Evolutionary conservation across 2,888 invertebrate species (phyloP).

Genomic region (Eupithecia inturbata): DNA sequence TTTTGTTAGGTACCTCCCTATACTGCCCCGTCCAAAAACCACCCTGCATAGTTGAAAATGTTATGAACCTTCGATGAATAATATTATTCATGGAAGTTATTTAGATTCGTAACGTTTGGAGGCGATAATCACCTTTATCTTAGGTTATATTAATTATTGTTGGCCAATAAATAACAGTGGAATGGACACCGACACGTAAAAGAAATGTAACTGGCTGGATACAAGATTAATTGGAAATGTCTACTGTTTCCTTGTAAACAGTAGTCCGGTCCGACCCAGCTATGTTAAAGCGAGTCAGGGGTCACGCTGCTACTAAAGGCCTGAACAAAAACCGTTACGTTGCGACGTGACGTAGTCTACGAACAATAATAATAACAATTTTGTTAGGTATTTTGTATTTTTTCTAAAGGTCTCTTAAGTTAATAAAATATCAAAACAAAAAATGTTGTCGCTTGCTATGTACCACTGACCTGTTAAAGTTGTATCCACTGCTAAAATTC

Average conservation of each 20-base stretch:
- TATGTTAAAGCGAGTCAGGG: not conserved
- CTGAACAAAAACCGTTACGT: not conserved
- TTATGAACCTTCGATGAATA: too few species aligned
- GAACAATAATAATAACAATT: too few species aligned
- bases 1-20: too few species aligned
- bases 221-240: constrained; percentile 3
- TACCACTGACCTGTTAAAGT: too few species aligned
- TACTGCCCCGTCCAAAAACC: too few species aligned
- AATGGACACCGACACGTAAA: not conserved
- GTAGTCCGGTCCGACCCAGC: not conserved
- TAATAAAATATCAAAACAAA: too few species aligned
- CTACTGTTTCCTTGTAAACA: not conserved
- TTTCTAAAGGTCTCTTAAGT: too few species aligned
- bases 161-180: not conserved
- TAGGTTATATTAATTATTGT: not conserved
- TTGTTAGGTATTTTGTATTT: too few species aligned
- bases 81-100: not conserved
- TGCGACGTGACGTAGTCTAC: not conserved
- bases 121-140: not conserved
- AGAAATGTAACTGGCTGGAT: not conserved
- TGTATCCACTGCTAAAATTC: too few species aligned
- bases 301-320: not conserved
- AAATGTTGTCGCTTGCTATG: too few species aligned
- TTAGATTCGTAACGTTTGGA: not conserved
- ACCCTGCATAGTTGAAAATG: too few species aligned